Evolutionary conservation across 1,140 invertebrate genomes (phyloP), one percentile per base, ranked within the genome.

Genomic region (Hyles vespertilio): DNA sequence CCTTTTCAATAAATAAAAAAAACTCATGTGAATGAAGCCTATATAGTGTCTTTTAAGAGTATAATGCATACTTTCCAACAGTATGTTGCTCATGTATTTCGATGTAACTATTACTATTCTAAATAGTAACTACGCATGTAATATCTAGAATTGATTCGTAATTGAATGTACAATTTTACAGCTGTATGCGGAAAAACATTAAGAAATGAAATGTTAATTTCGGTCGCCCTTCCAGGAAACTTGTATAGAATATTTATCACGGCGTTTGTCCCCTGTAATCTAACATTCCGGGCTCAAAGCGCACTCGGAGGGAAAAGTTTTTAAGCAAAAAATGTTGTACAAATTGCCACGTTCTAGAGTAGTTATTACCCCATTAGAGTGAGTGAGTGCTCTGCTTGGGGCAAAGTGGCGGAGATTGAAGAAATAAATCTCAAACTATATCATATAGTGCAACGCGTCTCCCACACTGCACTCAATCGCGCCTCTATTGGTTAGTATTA

Each of bases 351-450:
- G 63, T 77, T 72, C 70, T 63, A 70, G 71, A 71, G 74, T 77
- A 79, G 74, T 79, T 79, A 77, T 79, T 77, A 79, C 70, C 67
- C 77, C 70, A 79, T 79, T 79, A 79, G 59, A 59, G 74, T 73
- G 72, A 79, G 69, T 58, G 72, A 79, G 53, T 70, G 72, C 63
- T 56, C 57, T 53, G 67, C 64, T 43, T 56, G 69, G 52, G 33
- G 56, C 51, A 60, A 69, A 74, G 69, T 63, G 59, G 66, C 58
- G 69, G 59, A 72, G 70, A 77, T 76, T 77, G 77, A 72, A 66
- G 67, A 64, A 60, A 77, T 77, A 74, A 77, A 77, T 79, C 66
- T 69, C 54, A 62, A 68, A 72, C 66, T 67, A 69, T 60, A 58
- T 69, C 36, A 40, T 66, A 59, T 46, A 62, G 56, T 69, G 63